phyloP scores from a whole-genome alignment of 2,888 invertebrate genomes.

The Hybos culiciformis region DNA sequence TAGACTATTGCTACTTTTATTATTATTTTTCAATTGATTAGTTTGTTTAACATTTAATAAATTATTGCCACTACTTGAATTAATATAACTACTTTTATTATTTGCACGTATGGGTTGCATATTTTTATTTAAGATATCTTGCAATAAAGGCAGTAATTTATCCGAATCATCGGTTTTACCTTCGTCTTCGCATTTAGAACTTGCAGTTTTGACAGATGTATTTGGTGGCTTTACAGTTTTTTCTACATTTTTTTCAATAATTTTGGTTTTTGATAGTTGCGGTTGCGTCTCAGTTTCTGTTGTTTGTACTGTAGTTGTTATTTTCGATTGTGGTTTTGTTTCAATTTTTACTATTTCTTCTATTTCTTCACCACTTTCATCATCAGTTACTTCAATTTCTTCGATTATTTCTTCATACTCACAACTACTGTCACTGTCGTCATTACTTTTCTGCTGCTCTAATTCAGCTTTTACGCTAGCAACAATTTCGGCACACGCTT shows the following conservation, averaged over 20 bases:
- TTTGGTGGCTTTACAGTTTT: neutral
- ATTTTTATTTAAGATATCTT: slow-evolving; percentile 44
- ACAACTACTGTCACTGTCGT: slow-evolving; percentile 6
- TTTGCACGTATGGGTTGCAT: slow-evolving; percentile 21
- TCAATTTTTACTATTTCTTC: neutral
- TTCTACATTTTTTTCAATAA: neutral
- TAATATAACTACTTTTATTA: slow-evolving; percentile 24
- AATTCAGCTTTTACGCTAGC: slow-evolving; percentile 37
- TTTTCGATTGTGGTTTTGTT: neutral
- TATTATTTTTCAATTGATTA: neutral
- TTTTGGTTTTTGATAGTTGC: neutral
- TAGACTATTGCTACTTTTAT: slow-evolving; percentile 17
- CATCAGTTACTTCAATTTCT: neutral
- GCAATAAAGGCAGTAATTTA: slow-evolving; percentile 48
- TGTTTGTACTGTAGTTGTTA: neutral
- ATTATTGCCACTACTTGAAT: slow-evolving; percentile 10
- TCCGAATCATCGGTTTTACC: slow-evolving; percentile 11
- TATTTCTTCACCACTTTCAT: neutral
- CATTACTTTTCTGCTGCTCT: no score
- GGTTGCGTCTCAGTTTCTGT: neutral
- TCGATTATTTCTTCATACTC: slow-evolving; percentile 4
- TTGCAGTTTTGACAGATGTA: neutral
- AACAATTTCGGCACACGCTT: slow-evolving; percentile 20
- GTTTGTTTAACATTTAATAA: slow-evolving; percentile 4
- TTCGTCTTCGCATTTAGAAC: slow-evolving; percentile 5